Percentiles rank a stretch among this genome's conserved stretches.
phyloP scores from a whole-genome alignment of 2,888 invertebrate genomes.

The Orchestes rusci region DNA sequence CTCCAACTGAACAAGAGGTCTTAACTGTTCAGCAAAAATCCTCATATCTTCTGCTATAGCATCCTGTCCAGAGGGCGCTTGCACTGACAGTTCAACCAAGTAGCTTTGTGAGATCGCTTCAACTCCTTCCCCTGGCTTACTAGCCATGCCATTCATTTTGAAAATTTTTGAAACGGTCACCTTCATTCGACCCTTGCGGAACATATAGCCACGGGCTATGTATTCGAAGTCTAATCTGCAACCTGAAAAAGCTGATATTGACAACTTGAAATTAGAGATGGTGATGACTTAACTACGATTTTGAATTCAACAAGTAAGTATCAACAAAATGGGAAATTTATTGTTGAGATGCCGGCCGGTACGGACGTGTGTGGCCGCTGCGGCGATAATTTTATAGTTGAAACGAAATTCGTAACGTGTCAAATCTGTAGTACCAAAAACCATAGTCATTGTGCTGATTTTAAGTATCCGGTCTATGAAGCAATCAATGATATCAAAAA shows the following conservation, averaged over 20 bases:
- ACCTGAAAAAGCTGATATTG: slow-evolving; percentile 6
- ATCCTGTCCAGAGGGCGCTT: slow-evolving; percentile 88
- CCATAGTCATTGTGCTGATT: no score
- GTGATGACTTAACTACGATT: no score
- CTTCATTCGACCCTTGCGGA: slow-evolving; percentile 94
- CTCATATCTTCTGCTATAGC: slow-evolving; percentile 95
- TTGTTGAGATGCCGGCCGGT: no score
- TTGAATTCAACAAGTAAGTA: no score
- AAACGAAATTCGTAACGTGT: no score
- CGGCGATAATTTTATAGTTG: no score
- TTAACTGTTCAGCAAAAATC: slow-evolving; percentile 87
- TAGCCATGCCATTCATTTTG: slow-evolving; percentile 61
- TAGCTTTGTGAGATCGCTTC: slow-evolving; percentile 90
- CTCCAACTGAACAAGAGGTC: slow-evolving; percentile 85
- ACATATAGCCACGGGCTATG: slow-evolving; percentile 87
- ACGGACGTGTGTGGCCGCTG: no score
- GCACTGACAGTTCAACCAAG: slow-evolving; percentile 84
- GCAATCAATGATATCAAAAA: no score
- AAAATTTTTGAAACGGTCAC: slow-evolving; percentile 92
- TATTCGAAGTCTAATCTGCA: slow-evolving; percentile 91
- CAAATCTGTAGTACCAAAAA: no score
- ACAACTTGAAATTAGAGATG: no score
- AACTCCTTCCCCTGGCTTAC: slow-evolving; percentile 58
- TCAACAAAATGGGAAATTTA: no score
- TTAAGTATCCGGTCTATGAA: no score